Base-by-base conservation (phyloP, 2,888 invertebrate species). In the Pristionchus japonicus region DNA sequence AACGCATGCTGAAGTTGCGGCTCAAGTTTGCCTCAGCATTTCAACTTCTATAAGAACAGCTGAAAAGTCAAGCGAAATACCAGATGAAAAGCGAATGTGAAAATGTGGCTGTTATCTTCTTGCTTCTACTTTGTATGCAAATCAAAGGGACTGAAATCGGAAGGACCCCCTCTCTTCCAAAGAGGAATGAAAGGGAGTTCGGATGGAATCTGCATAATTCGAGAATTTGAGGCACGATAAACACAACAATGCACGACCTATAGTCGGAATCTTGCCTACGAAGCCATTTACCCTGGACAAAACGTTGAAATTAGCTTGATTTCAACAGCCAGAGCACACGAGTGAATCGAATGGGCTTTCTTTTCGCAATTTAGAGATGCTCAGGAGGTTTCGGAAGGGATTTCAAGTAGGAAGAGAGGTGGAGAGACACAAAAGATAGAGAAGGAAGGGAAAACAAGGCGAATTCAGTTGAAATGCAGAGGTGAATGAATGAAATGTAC, bases 381-480 rank as follows among this genome's bases (percentile, higher is more conserved):
- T 57, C 57, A n/a, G 57, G 57, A 57, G 57, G 57, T 57, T 57
- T 57, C 57, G 57, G 57, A 57, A 57, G 57, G 23, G 57, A 57
- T 57, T 57, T 57, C 67, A 31, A 67, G 67, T 34, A 67, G 67
- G 23, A 2, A n/a, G 57, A 57, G 57, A 57, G 57, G 57, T 57
- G 23, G 57, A 57, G n/a, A 57, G 57, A n/a, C 57, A 57, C 57
- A 57, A 57, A 57, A 57, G n/a, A 70, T 31, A 70, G 70, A 80
- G 80, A 80, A 37, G 52, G 83, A 40, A 47, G 34, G 83, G 37
- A 47, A 83, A 47, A 83, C n/a, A 83, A n/a, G 52, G 52, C 49
- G 82, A 82, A 47, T 31, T 20, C n/a, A 83, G 49, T 49, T 52
- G 13, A 34, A 34, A 67, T 67, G 67, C 31, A 67, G 67, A 34